phyloP scores from a whole-genome alignment of 2,113 vertebrate species.

The Sclerurus mexicanus region DNA sequence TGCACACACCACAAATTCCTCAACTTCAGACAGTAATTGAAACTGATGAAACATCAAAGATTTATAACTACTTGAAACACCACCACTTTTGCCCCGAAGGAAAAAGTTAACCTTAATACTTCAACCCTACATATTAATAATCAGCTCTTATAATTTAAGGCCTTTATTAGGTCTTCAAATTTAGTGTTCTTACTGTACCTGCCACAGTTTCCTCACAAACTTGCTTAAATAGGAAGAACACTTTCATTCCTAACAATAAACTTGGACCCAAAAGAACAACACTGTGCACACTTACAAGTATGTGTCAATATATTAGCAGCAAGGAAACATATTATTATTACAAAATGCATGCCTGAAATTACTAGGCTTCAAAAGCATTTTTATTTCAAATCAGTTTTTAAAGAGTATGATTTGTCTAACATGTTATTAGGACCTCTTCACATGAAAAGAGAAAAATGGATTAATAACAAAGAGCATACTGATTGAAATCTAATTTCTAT shows the following conservation, averaged over 20 bases:
- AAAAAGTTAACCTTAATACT: not conserved
- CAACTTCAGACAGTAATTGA: not conserved
- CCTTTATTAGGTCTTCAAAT: not conserved
- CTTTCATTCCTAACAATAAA: not conserved
- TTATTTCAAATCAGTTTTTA: slow-evolving; percentile 39
- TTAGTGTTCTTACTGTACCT: not conserved
- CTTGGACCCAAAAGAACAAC: not conserved
- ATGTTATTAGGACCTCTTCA: slow-evolving; percentile 53
- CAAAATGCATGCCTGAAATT: not conserved
- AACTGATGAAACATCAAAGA: not conserved
- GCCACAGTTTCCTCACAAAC: not conserved
- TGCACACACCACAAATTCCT: not conserved
- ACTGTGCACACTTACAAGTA: not conserved
- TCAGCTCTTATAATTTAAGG: not conserved
- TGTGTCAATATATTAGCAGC: not conserved
- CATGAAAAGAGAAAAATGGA: slow-evolving; percentile 58
- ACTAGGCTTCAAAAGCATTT: slow-evolving; percentile 30
- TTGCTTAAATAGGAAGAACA: not conserved
- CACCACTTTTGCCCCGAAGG: not conserved
- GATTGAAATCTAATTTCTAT: slow-evolving; percentile 70
- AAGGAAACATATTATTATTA: not conserved
- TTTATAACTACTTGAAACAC: not conserved
- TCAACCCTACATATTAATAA: not conserved
- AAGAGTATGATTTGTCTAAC: slow-evolving; percentile 38
- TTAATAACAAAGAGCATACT: slow-evolving; percentile 59